These are phyloP conservation scores for Pampus argenteus DNA, from an alignment of 2,797 vertebrate genomes.

Conservation along the genomic window DNA sequence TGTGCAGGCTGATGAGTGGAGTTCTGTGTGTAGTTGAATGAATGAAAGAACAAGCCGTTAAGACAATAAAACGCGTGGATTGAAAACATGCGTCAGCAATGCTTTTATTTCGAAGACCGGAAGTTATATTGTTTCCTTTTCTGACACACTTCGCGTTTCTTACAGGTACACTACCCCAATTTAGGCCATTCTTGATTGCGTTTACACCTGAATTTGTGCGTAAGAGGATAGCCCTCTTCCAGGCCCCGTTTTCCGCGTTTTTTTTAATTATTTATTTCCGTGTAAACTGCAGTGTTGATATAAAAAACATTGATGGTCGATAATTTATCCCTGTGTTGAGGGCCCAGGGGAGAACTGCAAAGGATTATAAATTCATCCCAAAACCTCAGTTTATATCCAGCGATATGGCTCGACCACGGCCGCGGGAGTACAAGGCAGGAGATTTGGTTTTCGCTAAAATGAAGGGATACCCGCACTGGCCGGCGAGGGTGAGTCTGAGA, in stretches of 20 bases:
- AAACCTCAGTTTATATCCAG: conserved; percentile 19
- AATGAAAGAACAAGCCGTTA: rapidly evolving
- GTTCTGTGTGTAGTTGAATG: not conserved
- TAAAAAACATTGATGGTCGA: conserved; percentile 81
- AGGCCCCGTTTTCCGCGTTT: conserved; percentile 68
- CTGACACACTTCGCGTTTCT: conserved; percentile 10
- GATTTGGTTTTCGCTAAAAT: conserved; percentile 96
- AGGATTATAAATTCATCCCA: conserved; percentile 32
- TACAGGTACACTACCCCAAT: conserved; percentile 27
- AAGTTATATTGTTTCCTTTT: conserved; percentile 17
- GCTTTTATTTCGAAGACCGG: conserved; percentile 51
- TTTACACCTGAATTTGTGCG: conserved; percentile 69
- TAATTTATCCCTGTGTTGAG: conserved; percentile 58
- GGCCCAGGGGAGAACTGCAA: conserved; percentile 46
- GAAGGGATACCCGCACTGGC: conserved; percentile 97
- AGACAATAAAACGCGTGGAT: not conserved
- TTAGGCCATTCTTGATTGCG: conserved; percentile 60
- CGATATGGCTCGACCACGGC: conserved; percentile 93
- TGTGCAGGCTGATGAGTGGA: not conserved
- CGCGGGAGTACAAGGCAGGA: conserved; percentile 94
- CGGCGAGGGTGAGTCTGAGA: conserved; percentile 92
- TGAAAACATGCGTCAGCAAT: not conserved
- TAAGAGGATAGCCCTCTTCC: conserved; percentile 59
- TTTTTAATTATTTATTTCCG: conserved; percentile 82
- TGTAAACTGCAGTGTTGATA: conserved; percentile 80